Conservation (phyloP, 2,113 vertebrate species). For the Mustela nigripes region DNA sequence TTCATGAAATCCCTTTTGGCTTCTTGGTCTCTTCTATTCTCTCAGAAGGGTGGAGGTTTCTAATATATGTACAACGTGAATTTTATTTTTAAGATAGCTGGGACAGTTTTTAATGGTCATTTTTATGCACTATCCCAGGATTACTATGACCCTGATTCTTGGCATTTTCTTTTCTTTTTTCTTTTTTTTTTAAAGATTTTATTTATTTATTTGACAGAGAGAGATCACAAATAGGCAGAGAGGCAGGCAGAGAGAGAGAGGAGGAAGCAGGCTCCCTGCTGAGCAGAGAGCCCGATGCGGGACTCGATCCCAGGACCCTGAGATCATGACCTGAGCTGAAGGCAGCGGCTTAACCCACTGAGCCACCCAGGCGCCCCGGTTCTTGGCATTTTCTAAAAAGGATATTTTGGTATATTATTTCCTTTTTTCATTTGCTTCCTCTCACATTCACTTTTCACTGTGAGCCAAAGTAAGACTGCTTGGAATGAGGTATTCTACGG, state of each 20-base stretch:
- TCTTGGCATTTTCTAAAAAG: constrained; percentile 3
- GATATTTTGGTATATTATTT: neutral
- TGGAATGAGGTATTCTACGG: neutral
- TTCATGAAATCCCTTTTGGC: neutral
- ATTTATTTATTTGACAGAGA: too few species aligned
- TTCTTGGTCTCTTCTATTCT: neutral
- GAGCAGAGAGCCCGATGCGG: too few species aligned
- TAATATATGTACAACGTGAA: neutral
- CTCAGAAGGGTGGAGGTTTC: neutral
- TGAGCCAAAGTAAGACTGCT: neutral
- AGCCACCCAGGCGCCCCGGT: too few species aligned
- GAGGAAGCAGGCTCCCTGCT: too few species aligned
- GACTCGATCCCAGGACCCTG: too few species aligned
- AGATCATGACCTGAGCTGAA: too few species aligned
- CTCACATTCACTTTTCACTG: constrained; percentile 33
- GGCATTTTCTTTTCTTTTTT: neutral
- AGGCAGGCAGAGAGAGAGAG: too few species aligned
- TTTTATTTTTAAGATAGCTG: constrained; percentile 35
- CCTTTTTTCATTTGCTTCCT: constrained; percentile 10
- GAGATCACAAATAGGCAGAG: too few species aligned
- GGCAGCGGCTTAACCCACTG: too few species aligned
- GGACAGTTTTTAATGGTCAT: neutral
- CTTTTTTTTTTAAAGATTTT: too few species aligned
- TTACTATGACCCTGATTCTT: neutral
- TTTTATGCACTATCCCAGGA: neutral